These are phyloP conservation scores for Parauchenoglanis punctatus DNA, from an alignment of 2,797 vertebrate genomes.

Conservation along the genomic window DNA sequence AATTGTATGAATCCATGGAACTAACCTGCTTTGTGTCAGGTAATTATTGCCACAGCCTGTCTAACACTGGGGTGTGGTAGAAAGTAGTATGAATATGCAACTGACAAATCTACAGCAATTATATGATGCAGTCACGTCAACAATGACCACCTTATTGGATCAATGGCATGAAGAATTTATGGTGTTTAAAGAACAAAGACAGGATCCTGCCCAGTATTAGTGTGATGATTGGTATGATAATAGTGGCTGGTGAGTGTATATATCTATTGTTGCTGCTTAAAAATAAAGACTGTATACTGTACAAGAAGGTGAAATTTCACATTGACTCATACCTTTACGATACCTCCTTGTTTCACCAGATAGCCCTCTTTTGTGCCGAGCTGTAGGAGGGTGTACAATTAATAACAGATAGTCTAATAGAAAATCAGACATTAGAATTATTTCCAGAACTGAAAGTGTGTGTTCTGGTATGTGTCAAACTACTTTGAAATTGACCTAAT, in stretches of 20 bases:
- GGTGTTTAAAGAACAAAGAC: neutral
- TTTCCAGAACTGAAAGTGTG: neutral
- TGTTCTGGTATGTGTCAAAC: neutral
- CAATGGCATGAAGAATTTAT: neutral
- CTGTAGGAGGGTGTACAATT: slow-evolving; percentile 69
- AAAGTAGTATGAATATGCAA: neutral
- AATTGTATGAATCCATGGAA: neutral
- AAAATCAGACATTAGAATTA: neutral
- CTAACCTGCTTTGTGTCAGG: neutral
- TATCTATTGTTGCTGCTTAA: neutral
- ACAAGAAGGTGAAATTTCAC: neutral
- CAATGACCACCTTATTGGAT: neutral
- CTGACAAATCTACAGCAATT: neutral
- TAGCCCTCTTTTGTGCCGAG: slow-evolving; percentile 96
- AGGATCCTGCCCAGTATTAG: neutral
- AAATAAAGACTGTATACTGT: neutral
- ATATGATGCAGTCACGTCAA: neutral
- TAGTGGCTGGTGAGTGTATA: neutral
- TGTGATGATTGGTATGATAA: neutral
- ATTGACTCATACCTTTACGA: slow-evolving; percentile 83
- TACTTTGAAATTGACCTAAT: neutral
- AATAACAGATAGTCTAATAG: neutral
- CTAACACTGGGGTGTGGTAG: neutral
- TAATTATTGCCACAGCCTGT: neutral
- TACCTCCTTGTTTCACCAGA: slow-evolving; percentile 90